A percentile compares a stretch with the other conserved stretches of the same genome.
Conservation (phyloP, 2,797 vertebrate genomes). For the Sebastes taczanowskii region DNA sequence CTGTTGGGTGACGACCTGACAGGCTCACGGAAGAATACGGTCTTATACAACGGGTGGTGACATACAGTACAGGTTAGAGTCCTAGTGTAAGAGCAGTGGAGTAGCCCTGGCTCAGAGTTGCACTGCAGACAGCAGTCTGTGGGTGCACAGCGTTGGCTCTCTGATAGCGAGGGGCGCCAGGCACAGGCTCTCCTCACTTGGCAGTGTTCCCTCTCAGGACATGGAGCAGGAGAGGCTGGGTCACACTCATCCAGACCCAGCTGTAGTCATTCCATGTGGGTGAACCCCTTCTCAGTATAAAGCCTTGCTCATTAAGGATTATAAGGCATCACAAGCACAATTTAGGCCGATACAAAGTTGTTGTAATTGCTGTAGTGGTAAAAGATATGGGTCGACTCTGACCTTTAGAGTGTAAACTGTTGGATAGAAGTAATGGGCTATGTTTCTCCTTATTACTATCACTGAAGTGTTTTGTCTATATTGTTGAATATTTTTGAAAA, state of each 20-base stretch:
- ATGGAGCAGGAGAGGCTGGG: background rate
- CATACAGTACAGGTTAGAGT: background rate
- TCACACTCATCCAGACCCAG: background rate
- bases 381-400: background rate
- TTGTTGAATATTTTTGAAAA: background rate
- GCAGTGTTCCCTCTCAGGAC: background rate
- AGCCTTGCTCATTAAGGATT: background rate
- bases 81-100: background rate
- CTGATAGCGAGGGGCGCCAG: conserved; percentile 10
- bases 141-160: background rate
- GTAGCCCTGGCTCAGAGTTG: background rate
- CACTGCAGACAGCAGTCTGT: background rate
- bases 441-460: background rate
- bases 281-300: background rate
- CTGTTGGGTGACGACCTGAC: background rate
- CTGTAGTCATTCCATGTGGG: background rate
- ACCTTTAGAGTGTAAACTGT: background rate
- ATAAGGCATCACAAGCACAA: background rate
- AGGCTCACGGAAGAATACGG: background rate
- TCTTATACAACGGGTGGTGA: background rate
- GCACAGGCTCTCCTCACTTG: conserved; percentile 3
- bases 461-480: background rate
- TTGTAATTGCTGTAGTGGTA: background rate
- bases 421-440: background rate
- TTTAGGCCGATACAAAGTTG: background rate